Percentiles rank a stretch among this genome's conserved stretches.
Conservation (phyloP, 2,797 vertebrate species). For the Gouania willdenowi region DNA sequence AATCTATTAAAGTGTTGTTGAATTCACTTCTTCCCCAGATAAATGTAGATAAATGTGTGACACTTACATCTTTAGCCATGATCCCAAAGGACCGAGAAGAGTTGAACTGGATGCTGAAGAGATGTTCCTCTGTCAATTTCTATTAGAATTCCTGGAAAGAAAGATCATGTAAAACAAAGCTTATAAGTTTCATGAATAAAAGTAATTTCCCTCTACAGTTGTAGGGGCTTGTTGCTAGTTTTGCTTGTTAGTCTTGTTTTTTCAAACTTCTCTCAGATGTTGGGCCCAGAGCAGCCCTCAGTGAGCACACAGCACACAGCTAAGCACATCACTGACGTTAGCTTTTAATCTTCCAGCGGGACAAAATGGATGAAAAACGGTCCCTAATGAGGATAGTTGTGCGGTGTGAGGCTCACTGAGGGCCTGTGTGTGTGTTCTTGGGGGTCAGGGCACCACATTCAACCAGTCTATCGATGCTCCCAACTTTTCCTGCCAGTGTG, state of each 20-base stretch:
- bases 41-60: too few species aligned
- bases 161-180: background rate
- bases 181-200: background rate
- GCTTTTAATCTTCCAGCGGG: conserved; percentile 10
- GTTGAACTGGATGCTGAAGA: conserved; percentile 56
- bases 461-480: conserved; percentile 21
- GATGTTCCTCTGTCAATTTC: conserved; percentile 35
- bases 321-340: conserved; percentile 49
- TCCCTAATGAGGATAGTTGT: too few species aligned
- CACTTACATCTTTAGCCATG: conserved; percentile 84
- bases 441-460: background rate
- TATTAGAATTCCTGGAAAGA: conserved; percentile 51
- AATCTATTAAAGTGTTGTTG: too few species aligned
- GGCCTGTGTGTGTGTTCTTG: background rate
- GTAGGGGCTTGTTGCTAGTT: too few species aligned
- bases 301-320: conserved; percentile 47
- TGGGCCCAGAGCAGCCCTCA: conserved; percentile 40
- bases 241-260: too few species aligned
- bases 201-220: too few species aligned
- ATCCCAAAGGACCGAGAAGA: conserved; percentile 73
- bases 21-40: too few species aligned
- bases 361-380: background rate
- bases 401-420: too few species aligned
- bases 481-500: conserved; percentile 64
- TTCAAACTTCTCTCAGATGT: conserved; percentile 6